Evolutionary conservation across 2,888 invertebrate species (phyloP), one percentile per base, ranked within the genome.

Genomic region (Odontothrips loti): DNA sequence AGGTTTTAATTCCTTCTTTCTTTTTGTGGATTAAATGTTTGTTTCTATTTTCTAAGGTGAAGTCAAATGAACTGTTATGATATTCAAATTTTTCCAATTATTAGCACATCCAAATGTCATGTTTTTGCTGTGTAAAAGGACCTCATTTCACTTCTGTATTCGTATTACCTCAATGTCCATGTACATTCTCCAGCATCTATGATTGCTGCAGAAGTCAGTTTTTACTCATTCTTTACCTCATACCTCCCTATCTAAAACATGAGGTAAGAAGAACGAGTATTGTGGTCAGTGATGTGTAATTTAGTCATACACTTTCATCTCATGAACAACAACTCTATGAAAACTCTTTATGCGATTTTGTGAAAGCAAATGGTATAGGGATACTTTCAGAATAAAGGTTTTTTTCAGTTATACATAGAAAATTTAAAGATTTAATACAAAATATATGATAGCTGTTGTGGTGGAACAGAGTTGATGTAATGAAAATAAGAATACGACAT

Each of bases 1-100:
- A 68, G 68, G 68, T 68, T 27, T 58, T 58, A 58, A 58, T 58
- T 58, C 58, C 6, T 43, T 43, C 34, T 43, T 43, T 43, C 34
- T 58, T 58, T 27, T 27, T 75, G 68, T 27, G 23, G 68, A 75
- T 75, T 75, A 23, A 75, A 75, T 27, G 12, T 75, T 75, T 75
- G 68, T 75, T 75, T 75, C 68, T 75, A 75, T 23, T 75, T 75
- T 75, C 23, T 75, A 75, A 75, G 68, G 23, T 75, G 27, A 75
- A 75, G 68, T 75, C 68, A 75, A 75, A 75, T 75, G 27, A 75
- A 75, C 68, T 75, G 68, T 75, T 27, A 75, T 27, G 27, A 75
- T 75, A 75, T 75, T 75, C 68, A 23, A 12, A 27, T 8, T 75
- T 12, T 75, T 75, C 23, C 27, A 27, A 27, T 75, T 75, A 27